Evolutionary conservation across 37 sponge, comb jelly and placozoan species (phyloP), one percentile per base, ranked within the genome.

Genomic region (Geodia barretti): DNA sequence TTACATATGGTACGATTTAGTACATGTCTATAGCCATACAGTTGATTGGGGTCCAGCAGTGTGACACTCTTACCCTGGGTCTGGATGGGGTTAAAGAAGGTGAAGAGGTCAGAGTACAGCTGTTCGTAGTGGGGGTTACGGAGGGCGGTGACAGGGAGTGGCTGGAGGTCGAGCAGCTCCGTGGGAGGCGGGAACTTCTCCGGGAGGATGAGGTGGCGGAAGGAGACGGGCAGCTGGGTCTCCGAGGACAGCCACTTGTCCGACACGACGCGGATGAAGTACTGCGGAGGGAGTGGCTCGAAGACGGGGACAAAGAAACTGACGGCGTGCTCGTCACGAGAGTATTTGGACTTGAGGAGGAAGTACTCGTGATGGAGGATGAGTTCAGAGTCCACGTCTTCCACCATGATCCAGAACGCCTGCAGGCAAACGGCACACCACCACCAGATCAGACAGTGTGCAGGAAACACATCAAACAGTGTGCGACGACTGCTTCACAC

Each of bases 241-340:
- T 98, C 97, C 60, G 97, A 94, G 37, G 82, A 92, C 73, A 89
- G 75, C 87, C 92, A 91, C 4, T 66, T 60, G 29, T 87, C 84
- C 58, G 87, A 86, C 26, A 83, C 83, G 34, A 91, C 40, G 30
- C 93, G 81, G 66, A 98, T 98, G 86, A 96, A 98, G 85, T 98
- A 98, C 74, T 98, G 99, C 37, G 99, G 99, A 24, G 99, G 99
- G 40, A 98, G 95, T 8, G 99, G 99, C 82, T 98, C 99, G 88
- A 98, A 96, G 1, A 98, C 85, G 28, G 97, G 97, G 9, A 98
- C 99, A 88, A 96, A 98, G 79, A 98, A 96, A 80, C 82, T 91
- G 58, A 98, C 58, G 14, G 85, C 77, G 68, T 98, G 99, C 59
- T 98, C 97, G 35, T 96, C 95, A 21, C 64, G 65, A 23, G 84